These are phyloP conservation scores for Pedionomus torquatus DNA, from an alignment of 2,113 vertebrate species.

Conservation along the genomic window DNA sequence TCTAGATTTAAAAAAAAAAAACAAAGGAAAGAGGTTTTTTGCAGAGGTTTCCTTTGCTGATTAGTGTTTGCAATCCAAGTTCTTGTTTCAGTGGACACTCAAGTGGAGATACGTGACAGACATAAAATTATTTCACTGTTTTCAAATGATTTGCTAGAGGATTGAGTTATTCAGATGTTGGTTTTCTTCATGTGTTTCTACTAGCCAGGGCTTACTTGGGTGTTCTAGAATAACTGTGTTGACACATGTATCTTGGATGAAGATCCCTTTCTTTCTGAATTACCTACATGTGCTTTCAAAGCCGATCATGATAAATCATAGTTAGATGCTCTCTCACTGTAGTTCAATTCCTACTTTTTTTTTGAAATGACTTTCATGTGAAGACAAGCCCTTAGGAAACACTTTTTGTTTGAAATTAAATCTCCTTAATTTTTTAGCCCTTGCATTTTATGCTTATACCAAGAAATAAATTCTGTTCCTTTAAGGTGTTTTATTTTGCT, in stretches of 20 bases:
- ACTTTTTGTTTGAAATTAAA: neutral
- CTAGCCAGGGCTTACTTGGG: neutral
- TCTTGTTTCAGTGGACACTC: neutral
- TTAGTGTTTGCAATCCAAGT: neutral
- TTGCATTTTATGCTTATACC: neutral
- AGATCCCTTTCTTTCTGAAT: neutral
- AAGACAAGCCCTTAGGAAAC: neutral
- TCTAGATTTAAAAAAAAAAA: neutral
- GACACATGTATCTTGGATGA: neutral
- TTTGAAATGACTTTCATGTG: neutral
- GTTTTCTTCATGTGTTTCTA: neutral
- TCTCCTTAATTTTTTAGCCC: neutral
- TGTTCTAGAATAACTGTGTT: neutral
- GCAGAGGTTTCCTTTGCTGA: neutral
- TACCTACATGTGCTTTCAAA: neutral
- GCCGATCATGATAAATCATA: neutral
- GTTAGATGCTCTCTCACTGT: neutral
- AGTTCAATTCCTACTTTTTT: neutral
- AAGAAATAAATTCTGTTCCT: neutral
- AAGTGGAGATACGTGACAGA: fast-evolving
- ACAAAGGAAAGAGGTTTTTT: neutral
- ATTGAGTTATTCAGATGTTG: neutral
- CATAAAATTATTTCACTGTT: neutral
- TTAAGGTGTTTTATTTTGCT: conserved; percentile 1
- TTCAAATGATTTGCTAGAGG: neutral